These are phyloP conservation scores for Petrocephalus sullivani DNA, from an alignment of 2,797 vertebrate genomes.

Conservation along the genomic window DNA sequence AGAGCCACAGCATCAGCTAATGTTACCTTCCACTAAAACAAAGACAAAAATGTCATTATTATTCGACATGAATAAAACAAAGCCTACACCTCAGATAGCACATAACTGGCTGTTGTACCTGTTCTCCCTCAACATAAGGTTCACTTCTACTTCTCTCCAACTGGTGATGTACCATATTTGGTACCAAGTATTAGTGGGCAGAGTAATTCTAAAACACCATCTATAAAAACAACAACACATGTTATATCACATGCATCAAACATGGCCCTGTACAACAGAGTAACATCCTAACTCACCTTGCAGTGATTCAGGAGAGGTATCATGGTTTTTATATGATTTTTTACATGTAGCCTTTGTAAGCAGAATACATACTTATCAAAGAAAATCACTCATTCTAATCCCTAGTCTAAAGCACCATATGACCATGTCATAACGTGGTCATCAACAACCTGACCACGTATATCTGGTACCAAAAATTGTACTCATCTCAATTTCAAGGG, in stretches of 20 bases:
- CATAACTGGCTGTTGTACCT: neutral
- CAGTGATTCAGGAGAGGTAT: neutral
- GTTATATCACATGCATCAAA: neutral
- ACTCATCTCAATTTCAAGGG: neutral
- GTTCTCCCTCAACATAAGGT: neutral
- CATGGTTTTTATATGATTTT: neutral
- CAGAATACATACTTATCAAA: neutral
- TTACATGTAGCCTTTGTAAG: neutral
- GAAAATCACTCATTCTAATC: neutral
- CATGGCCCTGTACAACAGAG: neutral
- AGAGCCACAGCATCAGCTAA: neutral
- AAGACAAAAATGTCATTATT: neutral
- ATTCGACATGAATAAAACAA: neutral
- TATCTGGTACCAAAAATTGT: neutral
- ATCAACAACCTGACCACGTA: neutral
- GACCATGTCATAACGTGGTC: neutral
- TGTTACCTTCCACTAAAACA: neutral
- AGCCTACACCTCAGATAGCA: neutral
- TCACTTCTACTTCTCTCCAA: neutral
- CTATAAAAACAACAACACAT: neutral
- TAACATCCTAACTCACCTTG: neutral
- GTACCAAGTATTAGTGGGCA: neutral
- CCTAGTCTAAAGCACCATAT: neutral
- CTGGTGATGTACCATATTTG: neutral
- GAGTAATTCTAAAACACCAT: neutral